Evolutionary conservation across 2,888 invertebrate genomes (phyloP), one percentile per base, ranked within the genome.

Genomic region (Julus scandinavius): DNA sequence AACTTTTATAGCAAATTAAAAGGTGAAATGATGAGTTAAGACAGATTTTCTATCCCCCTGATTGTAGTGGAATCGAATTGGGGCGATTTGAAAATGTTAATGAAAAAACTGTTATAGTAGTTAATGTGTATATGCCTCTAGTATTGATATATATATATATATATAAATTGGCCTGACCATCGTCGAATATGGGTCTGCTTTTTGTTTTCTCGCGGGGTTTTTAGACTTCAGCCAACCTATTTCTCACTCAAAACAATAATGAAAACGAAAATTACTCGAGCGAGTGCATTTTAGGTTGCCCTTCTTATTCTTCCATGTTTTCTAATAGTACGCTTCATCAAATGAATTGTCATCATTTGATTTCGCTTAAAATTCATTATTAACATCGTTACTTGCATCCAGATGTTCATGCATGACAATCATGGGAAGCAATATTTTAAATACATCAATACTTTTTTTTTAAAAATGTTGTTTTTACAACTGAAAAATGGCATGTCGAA

Each of bases 81-180:
- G 58, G 17, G 11, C 15, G 15, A 11, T 58, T 58, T 58, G 58
- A 58, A 45, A 63, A n/a, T 63, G 63, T 63, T 63, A 63, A 17
- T 0, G n/a, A 63, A 63, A 63, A 63, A 63, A 63, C n/a, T n/a
- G 63, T 63, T 63, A 63, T 63, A 63, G n/a, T 63, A 63, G 63
- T 63, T 63, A 63, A 63, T 63, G 63, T 63, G 63, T 63, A 63
- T 63, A 63, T 63, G 63, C 63, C 63, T 63, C 63, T 63, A 63
- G 63, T 63, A 63, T 63, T n/a, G 17, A 63, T 63, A 63, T 63
- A 63, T 63, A n/a, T 63, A 63, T n/a, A 63, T 63, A 63, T n/a
- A n/a, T 63, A n/a, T n/a, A 63, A n/a, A 63, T 63, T 63, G 63
- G 63, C 63, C 63, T 63, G 63, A 63, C n/a, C n/a, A 63, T 63